Conservation (phyloP, 2,113 vertebrate genomes). For the Ochotona curzoniae region DNA sequence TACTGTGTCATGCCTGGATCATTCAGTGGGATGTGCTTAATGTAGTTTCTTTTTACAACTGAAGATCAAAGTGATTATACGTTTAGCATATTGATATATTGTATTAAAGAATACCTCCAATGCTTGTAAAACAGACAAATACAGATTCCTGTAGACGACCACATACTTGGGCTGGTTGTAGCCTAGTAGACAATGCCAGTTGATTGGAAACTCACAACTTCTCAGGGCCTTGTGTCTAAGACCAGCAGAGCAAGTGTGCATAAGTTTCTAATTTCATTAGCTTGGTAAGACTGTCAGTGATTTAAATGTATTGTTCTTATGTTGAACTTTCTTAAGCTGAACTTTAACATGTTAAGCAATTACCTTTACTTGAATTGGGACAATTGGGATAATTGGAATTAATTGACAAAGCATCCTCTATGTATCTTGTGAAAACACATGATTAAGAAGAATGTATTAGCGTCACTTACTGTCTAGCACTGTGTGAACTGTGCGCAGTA, state of each 20-base stretch:
- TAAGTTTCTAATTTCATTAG: neutral
- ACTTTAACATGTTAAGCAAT: neutral
- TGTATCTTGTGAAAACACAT: neutral
- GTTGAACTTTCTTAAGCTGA: neutral
- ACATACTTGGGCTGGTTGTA: neutral
- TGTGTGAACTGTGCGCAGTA: neutral
- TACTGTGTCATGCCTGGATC: neutral
- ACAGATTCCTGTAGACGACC: neutral
- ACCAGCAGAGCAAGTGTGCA: neutral
- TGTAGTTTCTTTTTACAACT: neutral
- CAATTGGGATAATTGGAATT: neutral
- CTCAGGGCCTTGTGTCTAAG: neutral
- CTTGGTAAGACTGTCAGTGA: neutral
- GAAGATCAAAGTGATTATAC: neutral
- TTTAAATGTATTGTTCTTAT: neutral
- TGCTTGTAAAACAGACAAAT: neutral
- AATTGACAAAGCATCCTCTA: neutral
- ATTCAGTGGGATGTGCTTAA: neutral
- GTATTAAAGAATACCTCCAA: neutral
- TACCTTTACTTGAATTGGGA: neutral
- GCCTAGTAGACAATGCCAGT: neutral
- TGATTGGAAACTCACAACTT: neutral
- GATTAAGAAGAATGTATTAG: neutral
- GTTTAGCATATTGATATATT: neutral
- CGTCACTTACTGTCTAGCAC: neutral